Base-by-base conservation (phyloP, 2,888 invertebrate genomes). In the Azorinus chamasolen region DNA sequence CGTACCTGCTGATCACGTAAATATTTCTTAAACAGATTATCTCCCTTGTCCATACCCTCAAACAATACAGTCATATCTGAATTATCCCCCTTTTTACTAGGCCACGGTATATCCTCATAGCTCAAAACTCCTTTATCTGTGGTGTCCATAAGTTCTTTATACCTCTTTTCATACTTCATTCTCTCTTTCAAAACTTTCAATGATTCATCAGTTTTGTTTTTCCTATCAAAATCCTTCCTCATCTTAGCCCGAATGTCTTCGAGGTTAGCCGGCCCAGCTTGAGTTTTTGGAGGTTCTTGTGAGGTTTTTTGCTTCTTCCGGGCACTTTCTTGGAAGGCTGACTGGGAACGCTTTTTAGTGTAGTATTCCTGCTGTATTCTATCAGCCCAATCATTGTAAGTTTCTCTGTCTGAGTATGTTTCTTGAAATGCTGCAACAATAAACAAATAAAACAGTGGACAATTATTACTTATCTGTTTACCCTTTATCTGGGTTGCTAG, bases 51-150 rank as follows among this genome's bases (percentile, higher is more conserved):
- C 25, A 88, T 51, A 46, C 86, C 88, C 58, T 87, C 84, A 69
- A 90, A 86, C 45, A 91, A 73, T 6, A 90, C 77, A 14, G 76
- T 83, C 27, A 82, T 78, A 54, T 89, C 78, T 27, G 70, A 63
- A 8, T 77, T 63, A 5, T 83, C 39, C 24, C 59, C 69, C 10
- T 77, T 75, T 18, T 48, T 39, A 61, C 84, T 75, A 0, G 91
- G 91, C 91, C 91, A 91, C 0, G 91, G 91, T 24, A 91, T 83
- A 62, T 90, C 90, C 1, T 54, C 61, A 72, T 64, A 90, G 14
- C 75, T 68, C 39, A 91, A 64, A 14, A 54, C 59, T 16, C 51
- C 57, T 14, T 65, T 71, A 37, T 61, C 54, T 20, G 69, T 58
- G 22, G 70, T 68, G 14, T 70, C 73, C 32, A 85, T 32, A 2